These are phyloP conservation scores for Hystrix cristata DNA, from an alignment of 2,113 vertebrate species.

Conservation along the genomic window DNA sequence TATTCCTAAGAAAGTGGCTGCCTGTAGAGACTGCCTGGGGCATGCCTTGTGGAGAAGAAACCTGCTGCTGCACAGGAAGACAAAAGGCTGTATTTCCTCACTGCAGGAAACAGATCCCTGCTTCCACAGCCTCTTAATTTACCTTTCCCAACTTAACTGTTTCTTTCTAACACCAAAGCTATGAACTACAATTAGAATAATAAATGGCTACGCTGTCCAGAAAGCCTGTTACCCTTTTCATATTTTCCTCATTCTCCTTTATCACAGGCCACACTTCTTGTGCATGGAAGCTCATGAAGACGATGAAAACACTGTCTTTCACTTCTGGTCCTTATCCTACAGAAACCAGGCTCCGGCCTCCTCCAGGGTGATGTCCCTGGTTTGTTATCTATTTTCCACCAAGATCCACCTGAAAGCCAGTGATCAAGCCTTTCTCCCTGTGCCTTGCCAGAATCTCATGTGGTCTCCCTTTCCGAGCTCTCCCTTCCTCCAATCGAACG, in stretches of 20 bases:
- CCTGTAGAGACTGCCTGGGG: neutral
- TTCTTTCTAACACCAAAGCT: slow-evolving; percentile 16
- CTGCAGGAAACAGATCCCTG: neutral
- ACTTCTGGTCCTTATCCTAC: neutral
- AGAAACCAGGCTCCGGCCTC: neutral
- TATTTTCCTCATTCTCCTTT: neutral
- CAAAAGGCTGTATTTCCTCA: neutral
- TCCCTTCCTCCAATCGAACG: neutral
- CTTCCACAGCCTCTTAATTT: neutral
- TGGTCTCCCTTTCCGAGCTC: neutral
- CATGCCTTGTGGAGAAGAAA: neutral
- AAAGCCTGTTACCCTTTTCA: neutral
- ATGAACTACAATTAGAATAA: neutral
- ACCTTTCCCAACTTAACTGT: neutral
- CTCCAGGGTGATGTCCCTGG: neutral
- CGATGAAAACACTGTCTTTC: neutral
- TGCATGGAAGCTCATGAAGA: neutral
- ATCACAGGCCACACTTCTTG: neutral
- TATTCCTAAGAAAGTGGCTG: neutral
- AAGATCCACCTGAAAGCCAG: neutral
- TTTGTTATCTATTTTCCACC: neutral
- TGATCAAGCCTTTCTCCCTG: neutral
- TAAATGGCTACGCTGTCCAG: neutral
- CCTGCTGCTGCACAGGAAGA: neutral
- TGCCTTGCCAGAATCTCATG: neutral